A percentile compares a stretch with the other conserved stretches of the same genome.
These are phyloP conservation scores for Dicyrtomina minuta DNA, from an alignment of 2,888 invertebrate genomes.

Conservation along the genomic window DNA sequence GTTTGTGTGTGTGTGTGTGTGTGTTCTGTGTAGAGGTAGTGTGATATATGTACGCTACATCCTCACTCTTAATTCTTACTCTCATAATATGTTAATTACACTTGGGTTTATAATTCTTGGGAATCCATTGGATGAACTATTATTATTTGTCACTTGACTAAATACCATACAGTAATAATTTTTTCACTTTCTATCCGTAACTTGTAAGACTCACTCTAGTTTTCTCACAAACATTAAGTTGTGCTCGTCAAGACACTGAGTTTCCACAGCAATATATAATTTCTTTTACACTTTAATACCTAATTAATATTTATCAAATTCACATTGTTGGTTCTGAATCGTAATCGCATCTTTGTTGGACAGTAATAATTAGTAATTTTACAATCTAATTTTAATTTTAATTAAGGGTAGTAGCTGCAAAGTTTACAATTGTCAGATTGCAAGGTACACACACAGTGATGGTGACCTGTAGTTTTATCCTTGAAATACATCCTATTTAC, in stretches of 20 bases:
- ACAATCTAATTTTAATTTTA: background rate
- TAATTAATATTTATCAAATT: background rate
- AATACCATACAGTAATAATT: too few species aligned
- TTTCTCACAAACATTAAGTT: background rate
- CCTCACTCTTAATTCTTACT: too few species aligned
- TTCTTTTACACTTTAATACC: background rate
- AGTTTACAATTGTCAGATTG: constrained; percentile 2
- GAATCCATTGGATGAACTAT: background rate
- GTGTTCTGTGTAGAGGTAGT: too few species aligned
- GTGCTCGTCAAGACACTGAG: constrained; percentile 15
- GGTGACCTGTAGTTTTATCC: background rate
- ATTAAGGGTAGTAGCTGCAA: background rate
- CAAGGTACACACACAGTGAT: background rate
- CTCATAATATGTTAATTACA: constrained; percentile 14
- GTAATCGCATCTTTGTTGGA: background rate
- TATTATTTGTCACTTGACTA: too few species aligned
- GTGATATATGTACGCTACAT: too few species aligned
- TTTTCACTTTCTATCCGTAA: too few species aligned
- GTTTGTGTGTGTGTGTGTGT: too few species aligned
- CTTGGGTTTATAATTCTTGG: constrained; percentile 14
- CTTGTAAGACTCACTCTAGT: background rate
- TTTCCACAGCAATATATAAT: background rate
- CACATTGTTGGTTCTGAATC: background rate
- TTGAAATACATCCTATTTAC: too few species aligned
- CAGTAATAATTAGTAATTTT: background rate